Percentiles rank a stretch among this genome's conserved stretches.
Conservation (phyloP, 2,888 invertebrate genomes). For the Lepidochitona cinerea region DNA sequence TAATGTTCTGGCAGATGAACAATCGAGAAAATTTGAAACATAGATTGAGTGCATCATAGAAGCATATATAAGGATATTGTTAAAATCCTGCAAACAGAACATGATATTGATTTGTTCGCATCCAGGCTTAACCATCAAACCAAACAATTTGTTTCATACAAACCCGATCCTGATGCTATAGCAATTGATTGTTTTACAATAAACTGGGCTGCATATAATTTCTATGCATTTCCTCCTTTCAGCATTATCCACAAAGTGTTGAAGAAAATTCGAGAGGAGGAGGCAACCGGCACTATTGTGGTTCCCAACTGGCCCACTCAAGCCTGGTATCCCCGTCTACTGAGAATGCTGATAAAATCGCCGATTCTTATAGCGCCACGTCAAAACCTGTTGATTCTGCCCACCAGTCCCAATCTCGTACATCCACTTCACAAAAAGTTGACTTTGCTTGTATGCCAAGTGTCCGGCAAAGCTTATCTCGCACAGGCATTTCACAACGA, state of each 20-base stretch:
- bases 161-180: conserved; percentile 15
- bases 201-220: conserved; percentile 11
- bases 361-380: too few species aligned
- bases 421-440: conserved; percentile 11
- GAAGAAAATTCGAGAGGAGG: conserved; percentile 17
- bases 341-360: conserved; percentile 11
- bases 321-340: conserved; percentile 17
- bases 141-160: conserved; percentile 2
- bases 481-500: conserved; percentile 5
- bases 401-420: not conserved
- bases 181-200: conserved; percentile 18
- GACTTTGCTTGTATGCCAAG: conserved; percentile 10
- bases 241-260: conserved; percentile 9
- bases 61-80: not conserved
- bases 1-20: too few species aligned
- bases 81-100: not conserved
- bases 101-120: conserved; percentile 16
- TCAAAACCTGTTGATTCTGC: conserved; percentile 1
- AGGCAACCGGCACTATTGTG: conserved; percentile 12
- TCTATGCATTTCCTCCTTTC: conserved; percentile 28
- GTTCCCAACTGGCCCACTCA: conserved; percentile 22
- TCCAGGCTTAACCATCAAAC: conserved; percentile 9
- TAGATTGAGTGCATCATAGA: conserved; percentile 4
- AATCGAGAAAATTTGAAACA: too few species aligned
- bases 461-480: conserved; percentile 8